Conservation (phyloP, 2,888 invertebrate species). For the Adelphocoris suturalis region DNA sequence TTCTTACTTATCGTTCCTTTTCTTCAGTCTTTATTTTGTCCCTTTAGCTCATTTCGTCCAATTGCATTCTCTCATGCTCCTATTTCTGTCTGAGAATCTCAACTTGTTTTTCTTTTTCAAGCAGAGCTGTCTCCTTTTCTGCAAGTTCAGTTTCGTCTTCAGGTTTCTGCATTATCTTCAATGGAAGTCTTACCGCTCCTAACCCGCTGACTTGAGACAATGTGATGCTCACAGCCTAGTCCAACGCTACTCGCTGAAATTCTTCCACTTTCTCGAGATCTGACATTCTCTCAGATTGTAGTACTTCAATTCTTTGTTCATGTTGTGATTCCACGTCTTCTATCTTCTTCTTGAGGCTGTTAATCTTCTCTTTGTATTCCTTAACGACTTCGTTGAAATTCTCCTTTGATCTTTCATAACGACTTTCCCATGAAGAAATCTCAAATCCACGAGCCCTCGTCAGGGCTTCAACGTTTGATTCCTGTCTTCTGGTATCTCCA, state of each 20-base stretch:
- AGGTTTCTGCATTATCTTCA: too few relatives aligned
- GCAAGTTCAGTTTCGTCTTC: slow-evolving; percentile 72
- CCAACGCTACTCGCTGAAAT: slow-evolving; percentile 73
- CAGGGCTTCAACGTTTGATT: too few relatives aligned
- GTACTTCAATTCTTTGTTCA: slow-evolving; percentile 70
- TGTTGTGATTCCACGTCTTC: slow-evolving; percentile 70
- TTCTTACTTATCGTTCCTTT: too few relatives aligned
- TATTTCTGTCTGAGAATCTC: slow-evolving; percentile 70
- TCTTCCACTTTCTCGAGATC: slow-evolving; percentile 74
- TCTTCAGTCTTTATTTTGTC: too few relatives aligned
- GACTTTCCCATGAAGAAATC: slow-evolving; percentile 72
- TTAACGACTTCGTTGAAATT: slow-evolving; percentile 66
- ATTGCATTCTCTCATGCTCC: too few relatives aligned
- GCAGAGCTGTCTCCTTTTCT: slow-evolving; percentile 73
- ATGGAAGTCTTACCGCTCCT: too few relatives aligned
- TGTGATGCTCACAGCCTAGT: slow-evolving; percentile 73
- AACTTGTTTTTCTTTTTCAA: slow-evolving; percentile 74
- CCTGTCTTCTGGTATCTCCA: too few relatives aligned
- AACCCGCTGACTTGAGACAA: too few relatives aligned
- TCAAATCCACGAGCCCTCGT: too few relatives aligned
- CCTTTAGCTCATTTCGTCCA: too few relatives aligned
- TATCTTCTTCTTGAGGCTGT: slow-evolving; percentile 73
- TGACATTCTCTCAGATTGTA: slow-evolving; percentile 73
- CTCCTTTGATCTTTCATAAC: too few relatives aligned
- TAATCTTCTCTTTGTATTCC: slow-evolving; percentile 73